Evolutionary conservation across 2,113 vertebrate genomes (phyloP).

Genomic region (Zosterops pallidus): DNA sequence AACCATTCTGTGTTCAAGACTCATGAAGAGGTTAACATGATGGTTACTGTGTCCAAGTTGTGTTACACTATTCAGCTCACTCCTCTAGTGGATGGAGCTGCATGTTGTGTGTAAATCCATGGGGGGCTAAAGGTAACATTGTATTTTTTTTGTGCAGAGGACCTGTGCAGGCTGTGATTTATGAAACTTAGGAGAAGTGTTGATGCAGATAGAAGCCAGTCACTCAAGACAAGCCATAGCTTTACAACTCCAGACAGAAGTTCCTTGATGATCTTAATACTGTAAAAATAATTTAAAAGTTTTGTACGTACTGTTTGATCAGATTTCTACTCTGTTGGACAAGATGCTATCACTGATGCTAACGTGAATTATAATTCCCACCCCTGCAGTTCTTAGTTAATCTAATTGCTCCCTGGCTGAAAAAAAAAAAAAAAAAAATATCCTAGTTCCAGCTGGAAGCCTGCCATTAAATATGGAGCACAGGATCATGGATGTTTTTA

Average conservation of each 20-base stretch:
- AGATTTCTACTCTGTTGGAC: background rate
- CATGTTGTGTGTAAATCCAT: background rate
- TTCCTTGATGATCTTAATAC: background rate
- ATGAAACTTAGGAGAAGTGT: background rate
- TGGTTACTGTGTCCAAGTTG: background rate
- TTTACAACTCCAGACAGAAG: background rate
- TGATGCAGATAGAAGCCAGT: background rate
- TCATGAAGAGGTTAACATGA: background rate
- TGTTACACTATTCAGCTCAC: rapidly evolving
- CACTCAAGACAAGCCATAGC: background rate
- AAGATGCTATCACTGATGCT: background rate
- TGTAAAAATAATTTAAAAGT: background rate
- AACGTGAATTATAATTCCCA: background rate
- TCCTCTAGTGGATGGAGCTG: background rate
- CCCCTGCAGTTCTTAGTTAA: background rate
- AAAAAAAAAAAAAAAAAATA: background rate
- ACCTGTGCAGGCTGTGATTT: background rate
- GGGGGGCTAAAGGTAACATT: background rate
- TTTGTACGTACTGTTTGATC: background rate
- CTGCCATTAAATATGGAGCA: background rate
- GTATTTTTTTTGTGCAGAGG: background rate
- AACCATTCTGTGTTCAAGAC: background rate
- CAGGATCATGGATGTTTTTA: background rate
- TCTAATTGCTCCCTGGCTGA: background rate
- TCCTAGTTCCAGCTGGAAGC: background rate